Conservation (phyloP, 1,140 invertebrate genomes). For the Contarinia nasturtii region DNA sequence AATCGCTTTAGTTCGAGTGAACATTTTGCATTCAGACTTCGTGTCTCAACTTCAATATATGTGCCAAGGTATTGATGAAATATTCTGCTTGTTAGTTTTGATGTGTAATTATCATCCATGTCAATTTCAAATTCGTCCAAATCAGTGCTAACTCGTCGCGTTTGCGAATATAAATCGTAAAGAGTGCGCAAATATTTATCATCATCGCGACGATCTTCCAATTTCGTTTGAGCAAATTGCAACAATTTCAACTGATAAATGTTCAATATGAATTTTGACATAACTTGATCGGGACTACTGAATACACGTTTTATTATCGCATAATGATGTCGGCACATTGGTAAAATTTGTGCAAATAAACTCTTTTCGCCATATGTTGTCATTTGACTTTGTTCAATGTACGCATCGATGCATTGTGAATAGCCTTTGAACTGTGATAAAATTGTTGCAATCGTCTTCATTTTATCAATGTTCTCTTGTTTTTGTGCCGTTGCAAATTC, state of each 20-base stretch:
- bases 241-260: constrained; percentile 88
- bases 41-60: constrained; percentile 52
- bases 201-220: constrained; percentile 56
- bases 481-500: constrained; percentile 83
- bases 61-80: constrained; percentile 62
- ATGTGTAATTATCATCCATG: constrained; percentile 58
- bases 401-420: constrained; percentile 87
- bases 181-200: constrained; percentile 78
- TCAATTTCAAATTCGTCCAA: constrained; percentile 57
- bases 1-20: constrained; percentile 59
- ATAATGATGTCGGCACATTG: constrained; percentile 77
- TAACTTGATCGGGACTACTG: constrained; percentile 90
- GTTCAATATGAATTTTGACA: constrained; percentile 94
- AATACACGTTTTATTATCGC: constrained; percentile 84
- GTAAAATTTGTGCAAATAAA: constrained; percentile 79
- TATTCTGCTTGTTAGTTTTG: constrained; percentile 64
- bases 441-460: constrained; percentile 85
- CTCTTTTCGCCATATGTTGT: constrained; percentile 49
- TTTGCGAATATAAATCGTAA: constrained; percentile 75
- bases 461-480: constrained; percentile 61
- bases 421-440: constrained; percentile 93
- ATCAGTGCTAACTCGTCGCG: constrained; percentile 51
- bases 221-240: constrained; percentile 60
- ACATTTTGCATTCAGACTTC: constrained; percentile 57
- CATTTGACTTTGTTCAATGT: constrained; percentile 91